These are phyloP conservation scores for Tubulanus polymorphus DNA, from an alignment of 2,888 invertebrate genomes.

Conservation along the genomic window DNA sequence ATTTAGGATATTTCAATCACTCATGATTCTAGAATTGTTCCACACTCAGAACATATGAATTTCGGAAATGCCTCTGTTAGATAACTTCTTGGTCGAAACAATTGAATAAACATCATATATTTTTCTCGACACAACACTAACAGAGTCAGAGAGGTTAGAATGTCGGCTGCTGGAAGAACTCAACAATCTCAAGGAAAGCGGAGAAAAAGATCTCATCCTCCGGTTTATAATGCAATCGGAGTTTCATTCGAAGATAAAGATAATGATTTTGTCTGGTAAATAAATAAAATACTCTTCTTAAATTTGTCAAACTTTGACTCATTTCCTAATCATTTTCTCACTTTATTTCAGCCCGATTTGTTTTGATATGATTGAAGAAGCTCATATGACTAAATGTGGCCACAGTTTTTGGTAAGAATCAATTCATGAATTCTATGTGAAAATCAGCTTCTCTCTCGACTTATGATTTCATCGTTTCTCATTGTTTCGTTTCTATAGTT, in stretches of 20 bases:
- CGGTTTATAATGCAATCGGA: constrained; percentile 43
- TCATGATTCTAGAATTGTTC: no score
- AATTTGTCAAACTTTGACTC: no score
- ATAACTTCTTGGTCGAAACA: no score
- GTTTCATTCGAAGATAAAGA: constrained; percentile 49
- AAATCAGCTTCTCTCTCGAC: not conserved
- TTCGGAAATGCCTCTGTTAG: no score
- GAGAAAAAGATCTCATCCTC: constrained; percentile 38
- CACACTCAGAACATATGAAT: no score
- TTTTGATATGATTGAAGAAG: constrained; percentile 82
- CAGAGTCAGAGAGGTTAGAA: no score
- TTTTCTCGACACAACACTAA: no score
- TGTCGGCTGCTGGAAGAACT: constrained; percentile 5
- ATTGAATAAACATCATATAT: no score
- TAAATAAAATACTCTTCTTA: no score
- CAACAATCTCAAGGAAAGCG: constrained; percentile 22
- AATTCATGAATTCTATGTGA: constrained; percentile 7
- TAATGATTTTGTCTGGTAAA: constrained; percentile 50
- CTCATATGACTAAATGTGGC: constrained; percentile 86
- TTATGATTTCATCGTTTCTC: not conserved
- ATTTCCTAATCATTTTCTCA: no score
- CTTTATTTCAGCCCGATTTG: constrained; percentile 72
- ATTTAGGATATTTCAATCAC: no score
- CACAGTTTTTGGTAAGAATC: constrained; percentile 75
- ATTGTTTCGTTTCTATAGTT: constrained; percentile 51